phyloP scores from a whole-genome alignment of 2,888 invertebrate species.

The Trachelus tabidus region DNA sequence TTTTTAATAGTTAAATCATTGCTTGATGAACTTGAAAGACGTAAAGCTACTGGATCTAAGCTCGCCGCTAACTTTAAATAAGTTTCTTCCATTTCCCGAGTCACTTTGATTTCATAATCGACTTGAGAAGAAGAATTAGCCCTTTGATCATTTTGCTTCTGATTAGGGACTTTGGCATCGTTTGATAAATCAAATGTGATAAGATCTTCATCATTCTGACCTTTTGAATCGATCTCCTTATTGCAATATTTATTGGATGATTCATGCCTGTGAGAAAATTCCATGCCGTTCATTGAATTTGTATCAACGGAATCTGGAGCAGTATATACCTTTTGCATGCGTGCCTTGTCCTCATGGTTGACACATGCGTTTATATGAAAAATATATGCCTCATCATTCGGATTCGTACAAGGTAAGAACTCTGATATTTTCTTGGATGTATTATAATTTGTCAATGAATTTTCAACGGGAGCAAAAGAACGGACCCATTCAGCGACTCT shows the following conservation, averaged over 20 bases:
- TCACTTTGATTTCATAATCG: conserved; percentile 56
- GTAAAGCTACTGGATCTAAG: conserved; percentile 51
- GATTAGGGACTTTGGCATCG: conserved; percentile 36
- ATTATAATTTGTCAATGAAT: conserved; percentile 23
- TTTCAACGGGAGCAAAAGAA: conserved; percentile 49
- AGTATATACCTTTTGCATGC: too few species aligned
- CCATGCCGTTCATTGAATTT: too few species aligned
- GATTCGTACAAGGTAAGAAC: not conserved
- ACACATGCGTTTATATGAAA: too few species aligned
- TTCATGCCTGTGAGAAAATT: not conserved
- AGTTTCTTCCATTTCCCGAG: conserved; percentile 62
- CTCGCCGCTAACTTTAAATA: conserved; percentile 61
- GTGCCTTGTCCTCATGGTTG: too few species aligned
- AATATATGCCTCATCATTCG: not conserved
- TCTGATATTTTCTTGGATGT: conserved; percentile 8
- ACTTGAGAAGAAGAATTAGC: conserved; percentile 20
- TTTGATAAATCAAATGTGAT: conserved; percentile 55
- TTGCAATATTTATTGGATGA: not conserved
- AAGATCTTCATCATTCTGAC: conserved; percentile 39
- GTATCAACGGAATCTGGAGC: too few species aligned
- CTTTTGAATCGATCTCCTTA: not conserved
- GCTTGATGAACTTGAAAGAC: conserved; percentile 38
- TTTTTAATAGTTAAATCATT: conserved; percentile 59
- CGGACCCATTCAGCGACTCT: conserved; percentile 85
- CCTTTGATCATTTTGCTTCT: not conserved